Conservation (phyloP, 2,888 invertebrate species). For the Gari tellinella region DNA sequence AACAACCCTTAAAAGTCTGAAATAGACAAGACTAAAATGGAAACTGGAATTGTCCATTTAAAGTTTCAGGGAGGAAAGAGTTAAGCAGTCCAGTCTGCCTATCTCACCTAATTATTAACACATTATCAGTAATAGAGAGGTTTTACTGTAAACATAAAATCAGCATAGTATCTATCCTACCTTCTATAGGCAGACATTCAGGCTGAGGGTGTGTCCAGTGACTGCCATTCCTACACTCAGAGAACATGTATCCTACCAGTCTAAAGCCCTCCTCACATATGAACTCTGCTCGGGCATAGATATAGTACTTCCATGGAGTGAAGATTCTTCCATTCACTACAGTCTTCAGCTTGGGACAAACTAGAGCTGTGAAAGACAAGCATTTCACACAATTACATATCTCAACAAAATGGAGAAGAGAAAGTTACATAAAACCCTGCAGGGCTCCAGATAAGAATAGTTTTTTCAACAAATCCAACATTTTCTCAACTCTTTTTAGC, state of each 20-base stretch:
- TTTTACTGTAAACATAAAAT: too few species aligned
- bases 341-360: conserved; percentile 70
- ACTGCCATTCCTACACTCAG: conserved; percentile 69
- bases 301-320: conserved; percentile 60
- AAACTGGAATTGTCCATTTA: too few species aligned
- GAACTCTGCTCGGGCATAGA: conserved; percentile 65
- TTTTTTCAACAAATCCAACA: too few species aligned
- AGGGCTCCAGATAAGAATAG: too few species aligned
- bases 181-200: conserved; percentile 63
- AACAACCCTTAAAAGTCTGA: too few species aligned
- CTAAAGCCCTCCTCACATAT: conserved; percentile 65
- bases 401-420: background rate
- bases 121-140: too few species aligned
- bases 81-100: too few species aligned
- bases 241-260: conserved; percentile 67
- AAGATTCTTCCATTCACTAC: conserved; percentile 60
- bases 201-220: conserved; percentile 71
- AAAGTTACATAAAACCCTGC: too few species aligned
- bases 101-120: too few species aligned
- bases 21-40: too few species aligned
- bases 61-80: too few species aligned
- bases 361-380: conserved; percentile 63
- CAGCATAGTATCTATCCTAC: conserved; percentile 36
- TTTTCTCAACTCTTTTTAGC: too few species aligned
- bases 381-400: background rate